Evolutionary conservation across 2,888 invertebrate genomes (phyloP), one percentile per base, ranked within the genome.

Genomic region (Leptodirus hochenwartii): DNA sequence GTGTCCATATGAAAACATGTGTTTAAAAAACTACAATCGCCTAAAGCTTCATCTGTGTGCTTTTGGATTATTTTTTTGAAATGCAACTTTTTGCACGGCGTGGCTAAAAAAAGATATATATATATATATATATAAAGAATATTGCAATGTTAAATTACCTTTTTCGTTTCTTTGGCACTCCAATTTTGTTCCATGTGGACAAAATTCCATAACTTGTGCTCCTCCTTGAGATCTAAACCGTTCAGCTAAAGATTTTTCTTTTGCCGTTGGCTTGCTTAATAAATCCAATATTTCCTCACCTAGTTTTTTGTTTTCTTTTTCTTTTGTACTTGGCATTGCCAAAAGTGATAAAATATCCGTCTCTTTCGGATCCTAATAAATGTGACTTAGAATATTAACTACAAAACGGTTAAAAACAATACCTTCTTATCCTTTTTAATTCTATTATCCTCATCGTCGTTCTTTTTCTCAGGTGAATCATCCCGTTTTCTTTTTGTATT

Each of bases 1-100:
- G 85, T 88, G 42, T 95, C 93, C 93, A 96, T 95, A 50, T 96
- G 95, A 51, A 96, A 96, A 54, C 95, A 96, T 0, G 95, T 96
- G 53, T 96, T 96, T 3, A 96, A 64, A 54, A 96, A 96, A 11
- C 93, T 93, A 51, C 95, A 96, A 53, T 96, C 96, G 0, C 96
- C 95, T 2, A 95, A 61, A 1, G 82, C 70, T 56, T 91, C 90
- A 49, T 93, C 93, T 0, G 95, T 96, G 50, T 95, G 95, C 30
- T 75, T 66, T 52, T 85, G 90, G 38, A 95, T 90, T 37, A 96
- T 95, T 61, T 95, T 95, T 51, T 84, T 81, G 50, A 96, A 96
- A 59, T 96, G 95, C 26, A 96, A 61, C 47, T 90, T 88, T 41
- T 74, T 78, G 57, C 95, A 96, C 31, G 65, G 65, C 1, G 57